phyloP scores from a whole-genome alignment of 2,797 vertebrate genomes.

The Spheniscus humboldti region DNA sequence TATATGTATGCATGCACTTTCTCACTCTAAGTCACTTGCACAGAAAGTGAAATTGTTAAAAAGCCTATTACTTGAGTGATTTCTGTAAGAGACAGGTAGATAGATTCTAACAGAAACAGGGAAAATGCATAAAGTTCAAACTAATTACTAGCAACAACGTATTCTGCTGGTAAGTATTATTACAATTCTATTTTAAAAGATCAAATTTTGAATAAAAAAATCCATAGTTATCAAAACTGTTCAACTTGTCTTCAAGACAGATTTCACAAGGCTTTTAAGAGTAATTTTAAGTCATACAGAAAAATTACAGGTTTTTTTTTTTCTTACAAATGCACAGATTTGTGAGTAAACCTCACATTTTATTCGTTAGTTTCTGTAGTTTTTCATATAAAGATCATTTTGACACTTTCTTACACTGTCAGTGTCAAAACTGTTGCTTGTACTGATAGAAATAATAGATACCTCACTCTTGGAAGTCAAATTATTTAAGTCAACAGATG shows the following conservation, averaged over 20 bases:
- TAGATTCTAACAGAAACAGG: not conserved
- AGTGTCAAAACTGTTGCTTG: not conserved
- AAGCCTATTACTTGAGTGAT: not conserved
- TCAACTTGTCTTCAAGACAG: not conserved
- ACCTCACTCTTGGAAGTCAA: not conserved
- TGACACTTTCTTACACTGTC: not conserved
- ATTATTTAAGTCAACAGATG: not conserved
- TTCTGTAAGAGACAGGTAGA: not conserved
- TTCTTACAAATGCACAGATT: not conserved
- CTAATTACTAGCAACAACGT: not conserved
- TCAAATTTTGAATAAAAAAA: not conserved
- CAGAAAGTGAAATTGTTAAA: not conserved
- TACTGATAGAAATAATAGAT: not conserved
- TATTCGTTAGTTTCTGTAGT: not conserved
- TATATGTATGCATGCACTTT: accelerated
- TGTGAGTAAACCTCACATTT: not conserved
- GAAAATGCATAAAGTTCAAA: not conserved
- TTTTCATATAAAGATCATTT: not conserved
- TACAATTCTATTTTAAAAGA: not conserved
- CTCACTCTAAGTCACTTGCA: not conserved
- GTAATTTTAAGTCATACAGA: not conserved
- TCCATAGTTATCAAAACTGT: not conserved
- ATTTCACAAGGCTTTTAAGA: not conserved
- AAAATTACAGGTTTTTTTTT: not conserved
- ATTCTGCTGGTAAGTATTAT: not conserved